phyloP scores from a whole-genome alignment of 2,113 vertebrate genomes.

The Aspidoscelis tigris region DNA sequence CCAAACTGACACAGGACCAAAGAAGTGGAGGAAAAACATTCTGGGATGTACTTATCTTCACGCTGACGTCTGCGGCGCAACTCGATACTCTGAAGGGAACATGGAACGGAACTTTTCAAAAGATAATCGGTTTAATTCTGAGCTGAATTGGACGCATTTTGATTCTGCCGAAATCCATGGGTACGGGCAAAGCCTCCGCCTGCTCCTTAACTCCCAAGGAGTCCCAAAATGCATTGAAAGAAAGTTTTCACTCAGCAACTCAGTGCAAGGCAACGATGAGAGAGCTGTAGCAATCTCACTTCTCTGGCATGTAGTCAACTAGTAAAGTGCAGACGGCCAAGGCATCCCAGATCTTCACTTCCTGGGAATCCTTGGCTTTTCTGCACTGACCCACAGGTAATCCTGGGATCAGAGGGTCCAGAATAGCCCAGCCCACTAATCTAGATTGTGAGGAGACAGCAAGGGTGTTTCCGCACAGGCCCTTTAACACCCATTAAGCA shows the following conservation, averaged over 20 bases:
- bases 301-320: too few relatives aligned
- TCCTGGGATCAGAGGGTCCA: too few relatives aligned
- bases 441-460: too few relatives aligned
- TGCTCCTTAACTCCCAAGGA: too few relatives aligned
- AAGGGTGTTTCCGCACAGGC: too few relatives aligned
- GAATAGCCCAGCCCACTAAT: too few relatives aligned
- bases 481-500: too few relatives aligned
- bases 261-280: background rate
- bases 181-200: background rate
- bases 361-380: too few relatives aligned
- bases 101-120: background rate
- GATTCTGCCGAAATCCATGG: background rate
- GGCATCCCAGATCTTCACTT: too few relatives aligned
- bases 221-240: background rate
- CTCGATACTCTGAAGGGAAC: constrained; percentile 43
- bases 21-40: background rate
- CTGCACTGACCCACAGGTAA: too few relatives aligned
- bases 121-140: background rate
- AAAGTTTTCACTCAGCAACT: background rate
- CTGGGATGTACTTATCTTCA: constrained; percentile 9
- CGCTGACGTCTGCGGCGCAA: constrained; percentile 23
- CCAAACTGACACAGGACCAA: constrained; percentile 1
- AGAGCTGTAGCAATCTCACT: too few relatives aligned
- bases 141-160: background rate
- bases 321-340: too few relatives aligned